Evolutionary conservation across 2,113 vertebrate genomes (phyloP).

Genomic region (Passerina amoena): DNA sequence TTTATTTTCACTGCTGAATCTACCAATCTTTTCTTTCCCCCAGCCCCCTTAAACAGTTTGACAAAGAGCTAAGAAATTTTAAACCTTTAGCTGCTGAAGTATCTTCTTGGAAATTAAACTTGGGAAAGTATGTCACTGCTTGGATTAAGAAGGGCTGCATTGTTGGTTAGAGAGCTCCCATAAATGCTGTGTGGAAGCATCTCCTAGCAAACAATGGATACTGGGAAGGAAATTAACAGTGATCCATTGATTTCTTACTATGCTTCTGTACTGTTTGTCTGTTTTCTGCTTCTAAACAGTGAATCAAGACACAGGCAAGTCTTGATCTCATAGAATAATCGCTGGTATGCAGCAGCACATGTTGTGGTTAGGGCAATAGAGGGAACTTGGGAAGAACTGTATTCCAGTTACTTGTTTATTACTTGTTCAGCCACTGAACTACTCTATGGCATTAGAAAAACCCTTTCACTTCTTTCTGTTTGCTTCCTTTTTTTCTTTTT

Average conservation of each 20-base stretch:
- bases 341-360: background rate
- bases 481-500: background rate
- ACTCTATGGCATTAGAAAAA: background rate
- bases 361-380: background rate
- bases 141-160: conserved; percentile 29
- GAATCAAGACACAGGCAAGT: conserved; percentile 5
- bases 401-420: background rate
- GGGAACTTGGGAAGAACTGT: background rate
- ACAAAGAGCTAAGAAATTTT: background rate
- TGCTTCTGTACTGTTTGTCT: conserved; percentile 13
- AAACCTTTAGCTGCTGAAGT: conserved; percentile 2
- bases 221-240: conserved; percentile 29
- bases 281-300: conserved; percentile 17
- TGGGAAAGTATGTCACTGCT: background rate
- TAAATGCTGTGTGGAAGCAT: conserved; percentile 8
- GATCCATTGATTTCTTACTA: conserved; percentile 19
- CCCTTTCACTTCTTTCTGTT: background rate
- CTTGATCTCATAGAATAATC: background rate
- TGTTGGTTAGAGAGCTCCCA: conserved; percentile 10
- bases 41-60: background rate
- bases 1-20: background rate
- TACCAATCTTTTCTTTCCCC: background rate
- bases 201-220: conserved; percentile 13
- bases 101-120: conserved; percentile 20
- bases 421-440: background rate